A percentile compares a stretch with the other conserved stretches of the same genome.
phyloP scores from a whole-genome alignment of 1,140 invertebrate genomes.

The Lucilia cuprina region DNA sequence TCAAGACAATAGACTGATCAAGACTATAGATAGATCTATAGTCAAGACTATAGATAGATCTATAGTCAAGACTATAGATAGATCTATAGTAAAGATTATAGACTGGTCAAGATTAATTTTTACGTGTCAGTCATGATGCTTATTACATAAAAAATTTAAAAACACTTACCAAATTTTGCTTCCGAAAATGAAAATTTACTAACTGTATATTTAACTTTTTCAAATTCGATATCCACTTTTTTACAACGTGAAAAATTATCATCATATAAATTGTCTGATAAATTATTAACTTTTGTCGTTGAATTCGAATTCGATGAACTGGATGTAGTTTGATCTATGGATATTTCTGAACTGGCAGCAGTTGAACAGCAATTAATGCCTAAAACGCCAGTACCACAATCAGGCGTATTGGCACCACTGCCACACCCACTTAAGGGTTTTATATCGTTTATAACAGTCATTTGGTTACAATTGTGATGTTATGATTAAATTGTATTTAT shows the following conservation, averaged over 20 bases:
- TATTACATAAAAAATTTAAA: too few relatives aligned
- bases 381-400: constrained; percentile 40
- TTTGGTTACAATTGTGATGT: constrained; percentile 23
- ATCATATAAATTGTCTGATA: constrained; percentile 44
- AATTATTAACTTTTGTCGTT: constrained; percentile 48
- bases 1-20: too few relatives aligned
- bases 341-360: constrained; percentile 50
- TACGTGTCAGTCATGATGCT: too few relatives aligned
- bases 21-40: too few relatives aligned
- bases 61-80: too few relatives aligned
- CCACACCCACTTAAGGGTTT: constrained; percentile 50
- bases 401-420: constrained; percentile 34
- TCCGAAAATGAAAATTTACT: constrained; percentile 61
- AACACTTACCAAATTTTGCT: constrained; percentile 55
- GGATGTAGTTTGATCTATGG: constrained; percentile 52
- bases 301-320: constrained; percentile 39
- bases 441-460: constrained; percentile 59
- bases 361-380: constrained; percentile 55
- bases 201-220: constrained; percentile 70
- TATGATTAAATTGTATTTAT: too few relatives aligned
- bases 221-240: constrained; percentile 72
- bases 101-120: too few relatives aligned
- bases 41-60: too few relatives aligned
- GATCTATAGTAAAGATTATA: too few relatives aligned
- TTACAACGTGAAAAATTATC: constrained; percentile 57